These are phyloP conservation scores for Ammodytes marinus DNA, from an alignment of 2,113 vertebrate species.

Conservation along the genomic window DNA sequence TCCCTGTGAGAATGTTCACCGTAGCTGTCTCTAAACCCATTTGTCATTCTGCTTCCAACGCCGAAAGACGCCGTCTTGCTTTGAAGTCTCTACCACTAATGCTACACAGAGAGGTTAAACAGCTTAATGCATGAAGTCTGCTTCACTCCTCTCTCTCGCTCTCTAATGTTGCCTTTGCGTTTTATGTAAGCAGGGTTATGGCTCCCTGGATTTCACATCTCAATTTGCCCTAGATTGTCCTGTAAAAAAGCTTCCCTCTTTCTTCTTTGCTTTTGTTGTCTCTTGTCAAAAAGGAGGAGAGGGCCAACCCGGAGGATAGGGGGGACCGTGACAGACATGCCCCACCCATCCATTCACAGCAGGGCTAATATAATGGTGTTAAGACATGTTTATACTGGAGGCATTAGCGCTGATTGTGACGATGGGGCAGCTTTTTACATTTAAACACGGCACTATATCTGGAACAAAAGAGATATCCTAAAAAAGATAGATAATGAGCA, in stretches of 20 bases:
- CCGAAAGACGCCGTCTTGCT: constrained; percentile 75
- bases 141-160: constrained; percentile 79
- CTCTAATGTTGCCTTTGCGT: constrained; percentile 77
- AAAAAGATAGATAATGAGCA: constrained; percentile 58
- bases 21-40: constrained; percentile 79
- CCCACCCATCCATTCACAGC: constrained; percentile 66
- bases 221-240: constrained; percentile 78
- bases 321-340: constrained; percentile 62
- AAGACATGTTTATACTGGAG: constrained; percentile 66
- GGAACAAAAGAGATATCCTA: constrained; percentile 32
- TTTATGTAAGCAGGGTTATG: constrained; percentile 71
- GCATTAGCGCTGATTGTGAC: constrained; percentile 20
- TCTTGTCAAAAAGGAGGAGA: constrained; percentile 63
- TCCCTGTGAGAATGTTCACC: constrained; percentile 77
- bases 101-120: constrained; percentile 85
- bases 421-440: constrained; percentile 45
- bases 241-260: constrained; percentile 64
- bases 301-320: constrained; percentile 50
- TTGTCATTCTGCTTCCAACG: constrained; percentile 82
- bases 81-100: constrained; percentile 87
- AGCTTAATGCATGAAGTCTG: constrained; percentile 85
- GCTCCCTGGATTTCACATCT: constrained; percentile 82
- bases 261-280: constrained; percentile 73
- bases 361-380: constrained; percentile 49
- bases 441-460: constrained; percentile 40